phyloP scores from a whole-genome alignment of 2,113 vertebrate genomes.

The Pterocles gutturalis region DNA sequence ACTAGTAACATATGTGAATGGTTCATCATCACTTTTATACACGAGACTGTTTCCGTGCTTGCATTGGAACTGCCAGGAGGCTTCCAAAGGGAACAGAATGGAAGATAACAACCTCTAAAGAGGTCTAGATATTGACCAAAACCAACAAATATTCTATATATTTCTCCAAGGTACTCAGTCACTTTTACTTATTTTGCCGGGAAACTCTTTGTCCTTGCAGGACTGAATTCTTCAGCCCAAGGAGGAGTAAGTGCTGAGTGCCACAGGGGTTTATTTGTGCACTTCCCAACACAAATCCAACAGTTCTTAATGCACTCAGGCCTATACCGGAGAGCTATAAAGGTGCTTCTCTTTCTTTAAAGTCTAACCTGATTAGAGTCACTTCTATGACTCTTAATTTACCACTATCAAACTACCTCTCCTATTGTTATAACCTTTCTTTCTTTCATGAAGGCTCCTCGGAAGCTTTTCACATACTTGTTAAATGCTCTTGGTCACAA shows the following conservation, averaged over 20 bases:
- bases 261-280: not conserved
- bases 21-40: not conserved
- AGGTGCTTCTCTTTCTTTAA: conserved; percentile 50
- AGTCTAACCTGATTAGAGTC: conserved; percentile 48
- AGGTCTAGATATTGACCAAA: not conserved
- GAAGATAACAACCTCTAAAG: not conserved
- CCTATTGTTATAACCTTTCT: conserved; percentile 62
- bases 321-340: not conserved
- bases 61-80: not conserved
- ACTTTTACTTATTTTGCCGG: not conserved
- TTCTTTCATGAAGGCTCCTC: conserved; percentile 49
- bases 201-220: not conserved
- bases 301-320: conserved; percentile 36
- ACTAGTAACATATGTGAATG: not conserved
- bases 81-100: not conserved
- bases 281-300: not conserved
- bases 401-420: conserved; percentile 50
- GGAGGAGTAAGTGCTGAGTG: not conserved
- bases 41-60: not conserved
- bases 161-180: not conserved
- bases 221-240: not conserved
- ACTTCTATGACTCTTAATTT: conserved; percentile 54
- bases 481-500: conserved; percentile 73
- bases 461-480: conserved; percentile 74
- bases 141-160: not conserved